phyloP scores from a whole-genome alignment of 2,888 invertebrate genomes.

The Thymelicus lineola region DNA sequence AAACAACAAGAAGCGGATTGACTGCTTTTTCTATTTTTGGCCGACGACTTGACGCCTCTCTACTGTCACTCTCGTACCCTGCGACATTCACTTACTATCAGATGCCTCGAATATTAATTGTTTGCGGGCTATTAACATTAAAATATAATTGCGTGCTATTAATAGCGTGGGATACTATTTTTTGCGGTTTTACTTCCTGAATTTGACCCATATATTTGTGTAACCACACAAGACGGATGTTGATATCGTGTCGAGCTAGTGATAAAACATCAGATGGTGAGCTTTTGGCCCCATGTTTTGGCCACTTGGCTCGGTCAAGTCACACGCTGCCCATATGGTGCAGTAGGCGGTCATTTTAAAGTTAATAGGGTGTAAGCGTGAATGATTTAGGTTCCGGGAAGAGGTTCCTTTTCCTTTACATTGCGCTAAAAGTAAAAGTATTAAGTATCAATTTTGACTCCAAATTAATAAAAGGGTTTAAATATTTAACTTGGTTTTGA shows the following conservation, averaged over 20 bases:
- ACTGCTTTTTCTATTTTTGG: no score
- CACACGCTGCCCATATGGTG: slow-evolving; percentile 67
- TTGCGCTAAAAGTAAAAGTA: no score
- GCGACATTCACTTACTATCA: not conserved
- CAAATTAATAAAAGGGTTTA: no score
- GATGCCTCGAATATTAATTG: not conserved
- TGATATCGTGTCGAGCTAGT: slow-evolving; percentile 62
- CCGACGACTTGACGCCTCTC: no score
- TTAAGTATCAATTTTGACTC: no score
- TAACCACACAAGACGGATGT: slow-evolving; percentile 69
- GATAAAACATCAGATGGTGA: slow-evolving; percentile 69
- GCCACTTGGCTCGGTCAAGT: slow-evolving; percentile 44
- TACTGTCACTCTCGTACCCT: no score
- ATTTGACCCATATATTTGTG: slow-evolving; percentile 65
- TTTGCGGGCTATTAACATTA: not conserved
- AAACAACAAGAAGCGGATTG: no score
- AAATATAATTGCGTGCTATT: slow-evolving; percentile 11
- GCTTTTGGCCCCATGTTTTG: slow-evolving; percentile 45
- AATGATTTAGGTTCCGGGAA: slow-evolving; percentile 54
- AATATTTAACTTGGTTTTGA: no score
- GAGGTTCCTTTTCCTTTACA: slow-evolving; percentile 52
- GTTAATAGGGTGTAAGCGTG: slow-evolving; percentile 43
- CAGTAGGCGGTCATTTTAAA: slow-evolving; percentile 40
- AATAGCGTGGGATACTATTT: slow-evolving; percentile 58
- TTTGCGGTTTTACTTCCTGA: slow-evolving; percentile 80